These are phyloP conservation scores for Falco novaeseelandiae DNA, from an alignment of 2,797 vertebrate genomes.

Conservation along the genomic window DNA sequence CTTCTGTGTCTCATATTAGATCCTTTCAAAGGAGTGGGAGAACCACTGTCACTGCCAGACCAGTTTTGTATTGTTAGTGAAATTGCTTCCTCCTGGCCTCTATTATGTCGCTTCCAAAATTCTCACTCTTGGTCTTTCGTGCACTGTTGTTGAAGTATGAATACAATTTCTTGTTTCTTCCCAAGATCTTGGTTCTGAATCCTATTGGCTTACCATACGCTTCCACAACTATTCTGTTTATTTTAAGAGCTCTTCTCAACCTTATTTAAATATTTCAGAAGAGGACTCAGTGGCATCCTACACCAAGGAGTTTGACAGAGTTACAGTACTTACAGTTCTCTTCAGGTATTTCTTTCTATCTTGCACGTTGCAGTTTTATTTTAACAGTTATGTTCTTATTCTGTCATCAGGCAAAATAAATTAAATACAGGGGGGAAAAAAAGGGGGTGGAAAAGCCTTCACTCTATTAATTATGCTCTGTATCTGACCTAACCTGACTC, in stretches of 20 bases:
- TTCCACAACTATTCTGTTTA: neutral
- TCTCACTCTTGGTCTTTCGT: neutral
- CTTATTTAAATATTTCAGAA: conserved; percentile 20
- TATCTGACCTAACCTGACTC: conserved; percentile 10
- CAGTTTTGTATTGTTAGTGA: neutral
- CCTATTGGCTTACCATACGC: neutral
- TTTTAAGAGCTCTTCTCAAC: conserved; percentile 10
- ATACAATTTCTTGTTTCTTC: conserved; percentile 4
- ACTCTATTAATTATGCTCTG: neutral
- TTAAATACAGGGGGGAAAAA: neutral
- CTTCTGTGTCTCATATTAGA: neutral
- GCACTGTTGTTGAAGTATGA: neutral
- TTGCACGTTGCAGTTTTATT: neutral
- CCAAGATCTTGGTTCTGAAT: conserved; percentile 21
- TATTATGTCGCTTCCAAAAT: neutral
- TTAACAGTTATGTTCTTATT: neutral
- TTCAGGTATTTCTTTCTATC: conserved; percentile 37
- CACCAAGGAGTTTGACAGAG: neutral
- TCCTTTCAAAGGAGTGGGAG: neutral
- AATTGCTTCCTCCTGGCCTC: conserved; percentile 34
- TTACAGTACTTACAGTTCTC: neutral
- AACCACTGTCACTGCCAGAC: neutral
- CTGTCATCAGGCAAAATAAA: neutral
- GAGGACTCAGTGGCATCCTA: neutral
- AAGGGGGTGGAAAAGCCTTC: neutral